phyloP scores from a whole-genome alignment of 2,888 invertebrate genomes.

The Drosophila meridiana region DNA sequence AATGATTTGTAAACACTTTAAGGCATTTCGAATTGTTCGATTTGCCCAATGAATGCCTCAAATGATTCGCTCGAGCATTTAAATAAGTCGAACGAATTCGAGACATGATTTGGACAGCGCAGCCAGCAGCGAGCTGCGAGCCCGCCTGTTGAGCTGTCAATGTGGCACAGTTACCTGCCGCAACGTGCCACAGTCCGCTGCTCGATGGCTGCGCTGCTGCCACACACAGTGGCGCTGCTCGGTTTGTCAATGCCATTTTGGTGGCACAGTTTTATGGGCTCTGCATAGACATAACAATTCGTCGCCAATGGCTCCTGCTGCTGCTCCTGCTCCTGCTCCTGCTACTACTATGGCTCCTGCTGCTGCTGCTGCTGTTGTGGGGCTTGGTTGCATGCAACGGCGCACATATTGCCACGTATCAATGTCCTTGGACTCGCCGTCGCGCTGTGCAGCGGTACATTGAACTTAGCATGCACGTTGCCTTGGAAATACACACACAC shows the following conservation, averaged over 20 bases:
- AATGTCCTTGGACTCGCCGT: slow-evolving; percentile 78
- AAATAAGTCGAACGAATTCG: background rate
- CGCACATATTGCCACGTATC: slow-evolving; percentile 41
- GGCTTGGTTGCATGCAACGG: slow-evolving; percentile 40
- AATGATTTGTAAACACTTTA: background rate
- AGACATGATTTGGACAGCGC: background rate
- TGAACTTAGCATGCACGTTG: slow-evolving; percentile 73
- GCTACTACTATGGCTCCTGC: background rate
- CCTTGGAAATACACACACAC: slow-evolving; percentile 64
- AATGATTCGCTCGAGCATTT: background rate
- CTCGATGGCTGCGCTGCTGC: background rate
- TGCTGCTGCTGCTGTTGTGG: background rate
- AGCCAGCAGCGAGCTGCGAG: too few species aligned
- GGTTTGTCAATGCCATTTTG: slow-evolving; percentile 44
- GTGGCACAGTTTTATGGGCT: slow-evolving; percentile 48
- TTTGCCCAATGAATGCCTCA: background rate
- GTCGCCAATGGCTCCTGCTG: slow-evolving; percentile 4
- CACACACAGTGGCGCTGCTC: slow-evolving; percentile 9
- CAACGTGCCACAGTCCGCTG: slow-evolving; percentile 1
- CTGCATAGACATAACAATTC: slow-evolving; percentile 52
- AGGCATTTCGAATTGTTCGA: background rate
- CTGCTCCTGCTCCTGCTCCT: background rate
- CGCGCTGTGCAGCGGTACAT: slow-evolving; percentile 66
- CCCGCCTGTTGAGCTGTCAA: slow-evolving; percentile 10
- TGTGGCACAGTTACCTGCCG: slow-evolving; percentile 11